Percentiles rank a stretch among this genome's conserved stretches.
Conservation (phyloP, 2,797 vertebrate genomes). For the Manis crassicaudata region DNA sequence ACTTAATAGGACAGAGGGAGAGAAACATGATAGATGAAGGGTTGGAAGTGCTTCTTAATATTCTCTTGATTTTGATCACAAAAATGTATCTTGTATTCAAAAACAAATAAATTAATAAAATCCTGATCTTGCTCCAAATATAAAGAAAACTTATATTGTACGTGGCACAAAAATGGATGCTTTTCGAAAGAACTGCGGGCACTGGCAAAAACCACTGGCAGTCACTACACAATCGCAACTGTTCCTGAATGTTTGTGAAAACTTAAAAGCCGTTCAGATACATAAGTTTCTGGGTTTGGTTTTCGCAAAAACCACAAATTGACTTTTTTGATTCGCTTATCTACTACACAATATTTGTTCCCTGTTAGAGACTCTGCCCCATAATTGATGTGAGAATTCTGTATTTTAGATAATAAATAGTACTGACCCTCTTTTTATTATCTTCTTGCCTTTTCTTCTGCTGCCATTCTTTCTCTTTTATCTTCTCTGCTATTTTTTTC, state of each 20-base stretch:
- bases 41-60: not conserved
- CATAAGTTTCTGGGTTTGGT: not conserved
- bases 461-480: conserved; percentile 95
- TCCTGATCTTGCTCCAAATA: conserved; percentile 24
- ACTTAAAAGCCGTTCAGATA: conserved; percentile 34
- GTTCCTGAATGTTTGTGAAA: not conserved
- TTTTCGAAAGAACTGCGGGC: conserved; percentile 24
- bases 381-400: not conserved
- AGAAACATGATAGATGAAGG: not conserved
- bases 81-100: conserved; percentile 43
- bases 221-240: not conserved
- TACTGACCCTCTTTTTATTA: conserved; percentile 87
- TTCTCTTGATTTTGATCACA: conserved; percentile 7
- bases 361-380: not conserved
- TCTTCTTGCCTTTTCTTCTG: conserved; percentile 93
- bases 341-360: not conserved
- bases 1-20: not conserved
- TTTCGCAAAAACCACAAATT: conserved; percentile 44
- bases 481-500: conserved; percentile 96
- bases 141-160: conserved; percentile 30
- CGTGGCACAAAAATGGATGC: not conserved
- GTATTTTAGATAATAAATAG: not conserved
- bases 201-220: not conserved
- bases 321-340: not conserved
- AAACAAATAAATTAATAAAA: not conserved